Base-by-base conservation (phyloP, 2,888 invertebrate species). In the Tethea ocularis region DNA sequence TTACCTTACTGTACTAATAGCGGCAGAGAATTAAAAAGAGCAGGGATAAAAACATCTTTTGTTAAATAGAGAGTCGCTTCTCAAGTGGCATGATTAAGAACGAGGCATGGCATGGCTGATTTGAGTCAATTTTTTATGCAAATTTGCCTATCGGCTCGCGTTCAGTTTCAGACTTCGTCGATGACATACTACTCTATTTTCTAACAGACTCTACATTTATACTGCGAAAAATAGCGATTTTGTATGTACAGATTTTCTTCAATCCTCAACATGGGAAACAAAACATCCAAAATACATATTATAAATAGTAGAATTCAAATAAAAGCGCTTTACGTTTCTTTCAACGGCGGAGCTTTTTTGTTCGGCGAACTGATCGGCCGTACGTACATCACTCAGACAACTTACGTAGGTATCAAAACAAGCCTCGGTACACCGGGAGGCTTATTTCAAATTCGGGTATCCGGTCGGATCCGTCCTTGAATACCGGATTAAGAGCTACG, bases 41-140 rank as follows among this genome's bases (percentile, higher is more conserved):
- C 15, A 22, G 1, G 54, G 54, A 54, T 36, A 36, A 54, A 54
- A 20, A 36, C 29, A 36, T 13, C 26, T 26, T 33, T 33, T 46
- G 15, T 33, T 33, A 36, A 29, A 54, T 54, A 33, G 29, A 63
- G 56, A 63, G 58, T 57, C 33, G 61, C 59, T 71, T 72, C 74
- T 76, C 71, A 74, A 75, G 77, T 78, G 78, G 80, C 74, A 76
- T 80, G 82, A 83, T 84, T 82, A 80, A 81, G 76, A 82, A 73
- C 78, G 78, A 79, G 68, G 73, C 68, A 57, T 70, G 67, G 68
- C 63, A 67, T 69, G 54, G 63, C 61, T 69, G 71, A 71, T 68
- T 71, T 63, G 66, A 70, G 69, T 79, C 74, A 76, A 77, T 80
- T 83, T 82, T 83, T 84, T 82, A 78, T 82, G 81, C 73, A 78